phyloP scores from a whole-genome alignment of 2,797 vertebrate genomes.

The Poecile montanus region DNA sequence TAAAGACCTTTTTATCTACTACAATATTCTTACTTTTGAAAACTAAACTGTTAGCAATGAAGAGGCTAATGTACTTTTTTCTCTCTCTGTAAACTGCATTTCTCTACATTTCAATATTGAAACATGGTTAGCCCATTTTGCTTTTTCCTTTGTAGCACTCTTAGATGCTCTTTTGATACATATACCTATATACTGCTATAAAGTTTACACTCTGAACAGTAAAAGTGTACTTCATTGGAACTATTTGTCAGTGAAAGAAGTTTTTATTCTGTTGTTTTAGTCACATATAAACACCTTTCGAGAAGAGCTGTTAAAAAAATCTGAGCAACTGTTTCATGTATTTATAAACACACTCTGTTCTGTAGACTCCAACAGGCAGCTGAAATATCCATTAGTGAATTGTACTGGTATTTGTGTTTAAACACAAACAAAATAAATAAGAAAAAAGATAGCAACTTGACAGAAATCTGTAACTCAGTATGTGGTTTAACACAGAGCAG shows the following conservation, averaged over 20 bases:
- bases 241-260: not conserved
- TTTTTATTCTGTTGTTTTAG: not conserved
- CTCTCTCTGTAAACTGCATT: not conserved
- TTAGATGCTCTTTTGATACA: not conserved
- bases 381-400: not conserved
- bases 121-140: not conserved
- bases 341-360: not conserved
- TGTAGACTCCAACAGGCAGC: not conserved
- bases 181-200: rapidly evolving
- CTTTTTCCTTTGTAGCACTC: not conserved
- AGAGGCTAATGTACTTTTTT: not conserved
- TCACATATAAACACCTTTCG: not conserved
- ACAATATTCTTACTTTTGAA: not conserved
- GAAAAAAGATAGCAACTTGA: not conserved
- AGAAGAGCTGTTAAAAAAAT: conserved; percentile 13
- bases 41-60: not conserved
- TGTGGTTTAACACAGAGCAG: not conserved
- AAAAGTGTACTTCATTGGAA: not conserved
- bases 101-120: not conserved
- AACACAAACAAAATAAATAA: not conserved
- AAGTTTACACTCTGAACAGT: not conserved
- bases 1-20: not conserved
- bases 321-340: not conserved
- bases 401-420: not conserved
- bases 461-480: not conserved